Base-by-base conservation (phyloP, 2,888 invertebrate genomes). In the Xestia xanthographa region DNA sequence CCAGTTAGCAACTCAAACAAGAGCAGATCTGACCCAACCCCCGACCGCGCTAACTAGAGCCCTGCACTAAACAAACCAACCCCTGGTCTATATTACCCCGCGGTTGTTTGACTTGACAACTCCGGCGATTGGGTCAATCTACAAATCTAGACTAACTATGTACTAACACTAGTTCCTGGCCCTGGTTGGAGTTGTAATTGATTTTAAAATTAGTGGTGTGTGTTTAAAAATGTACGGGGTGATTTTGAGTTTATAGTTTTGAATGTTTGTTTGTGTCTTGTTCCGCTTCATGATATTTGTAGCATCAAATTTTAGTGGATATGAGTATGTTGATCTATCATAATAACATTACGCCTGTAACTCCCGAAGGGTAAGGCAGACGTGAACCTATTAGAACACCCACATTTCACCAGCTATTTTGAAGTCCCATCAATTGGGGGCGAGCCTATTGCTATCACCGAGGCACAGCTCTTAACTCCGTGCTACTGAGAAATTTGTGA, bases 31-130 rank as follows among this genome's bases (percentile, higher is more conserved):
- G 20, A 53, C 65, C 63, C 29, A 45, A 60, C 60, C 74, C 67
- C n/a, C 29, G 34, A 53, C 66, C 77, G 80, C 79, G 70, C 60
- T 69, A 66, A 87, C 75, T 79, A 77, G 67, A 41, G 45, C 86
- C 74, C 56, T 78, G 41, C 75, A 45, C 70, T 73, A 73, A 78
- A 81, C 80, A 84, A 84, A 86, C 82, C 68, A 80, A 67, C 73
- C 75, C 17, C 26, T 48, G 66, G 74, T 78, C 82, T 71, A 71
- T 79, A 84, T 84, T 72, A 83, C 82, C 72, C 78, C 60, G 43
- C 65, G 66, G 76, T 83, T 88, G 88, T 89, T 90, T 90, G 86
- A 87, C 83, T 88, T 88, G 86, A 86, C 84, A 87, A 89, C 84
- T 88, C 66, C 72, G 72, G 48, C 73, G 82, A 81, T 83, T 77